phyloP scores from a whole-genome alignment of 2,888 invertebrate genomes.

The Dicycla oo region DNA sequence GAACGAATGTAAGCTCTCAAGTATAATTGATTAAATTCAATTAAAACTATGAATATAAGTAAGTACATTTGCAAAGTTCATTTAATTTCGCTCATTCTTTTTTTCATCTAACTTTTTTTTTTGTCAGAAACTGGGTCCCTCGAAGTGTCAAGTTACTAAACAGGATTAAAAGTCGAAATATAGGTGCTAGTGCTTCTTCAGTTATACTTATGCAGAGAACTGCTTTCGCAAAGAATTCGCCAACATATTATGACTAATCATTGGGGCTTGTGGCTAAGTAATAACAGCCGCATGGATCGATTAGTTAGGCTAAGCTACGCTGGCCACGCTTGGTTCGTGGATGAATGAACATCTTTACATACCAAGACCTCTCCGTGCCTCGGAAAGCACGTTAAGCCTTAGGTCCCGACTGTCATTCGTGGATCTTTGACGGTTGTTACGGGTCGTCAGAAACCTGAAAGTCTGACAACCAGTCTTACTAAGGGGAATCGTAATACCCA shows the following conservation, averaged over 20 bases:
- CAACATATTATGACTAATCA: not conserved
- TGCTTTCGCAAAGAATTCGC: not conserved
- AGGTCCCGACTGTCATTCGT: too few relatives aligned
- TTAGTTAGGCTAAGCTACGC: too few relatives aligned
- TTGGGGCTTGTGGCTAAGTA: too few relatives aligned
- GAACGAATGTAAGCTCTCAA: not conserved
- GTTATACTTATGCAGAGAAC: not conserved
- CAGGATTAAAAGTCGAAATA: not conserved
- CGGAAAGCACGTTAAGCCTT: too few relatives aligned
- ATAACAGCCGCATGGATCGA: too few relatives aligned
- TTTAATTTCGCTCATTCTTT: not conserved
- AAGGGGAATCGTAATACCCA: too few relatives aligned
- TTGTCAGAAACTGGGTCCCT: not conserved
- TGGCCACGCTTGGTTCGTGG: too few relatives aligned
- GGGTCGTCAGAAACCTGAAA: too few relatives aligned
- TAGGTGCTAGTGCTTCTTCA: constrained; percentile 9
- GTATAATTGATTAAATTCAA: not conserved
- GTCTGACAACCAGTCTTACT: too few relatives aligned
- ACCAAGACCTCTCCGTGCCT: too few relatives aligned
- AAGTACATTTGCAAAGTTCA: not conserved
- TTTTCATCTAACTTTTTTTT: not conserved
- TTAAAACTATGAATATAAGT: not conserved
- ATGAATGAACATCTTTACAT: too few relatives aligned
- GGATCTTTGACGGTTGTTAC: too few relatives aligned
- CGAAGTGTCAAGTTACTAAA: constrained; percentile 1